These are phyloP conservation scores for Odocoileus virginianus DNA, from an alignment of 2,113 vertebrate species.

Conservation along the genomic window DNA sequence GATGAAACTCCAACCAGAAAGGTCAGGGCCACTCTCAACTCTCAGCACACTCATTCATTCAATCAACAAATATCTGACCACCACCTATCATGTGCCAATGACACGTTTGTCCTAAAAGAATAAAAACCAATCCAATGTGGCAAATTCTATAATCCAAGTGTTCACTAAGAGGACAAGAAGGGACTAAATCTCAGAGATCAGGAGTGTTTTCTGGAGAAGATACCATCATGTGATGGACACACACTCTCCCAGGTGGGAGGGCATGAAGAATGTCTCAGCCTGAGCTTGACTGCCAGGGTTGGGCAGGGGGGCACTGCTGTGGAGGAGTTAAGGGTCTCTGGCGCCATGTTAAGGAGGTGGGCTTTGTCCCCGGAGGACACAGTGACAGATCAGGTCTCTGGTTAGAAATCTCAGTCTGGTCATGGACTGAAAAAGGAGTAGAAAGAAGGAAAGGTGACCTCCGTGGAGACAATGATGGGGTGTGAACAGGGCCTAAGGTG, in stretches of 20 bases:
- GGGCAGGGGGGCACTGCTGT: neutral
- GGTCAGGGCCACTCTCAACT: neutral
- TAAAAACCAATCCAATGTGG: neutral
- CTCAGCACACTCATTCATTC: neutral
- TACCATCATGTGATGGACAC: accelerated
- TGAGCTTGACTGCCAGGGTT: neutral
- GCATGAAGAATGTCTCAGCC: accelerated
- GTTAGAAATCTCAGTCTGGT: neutral
- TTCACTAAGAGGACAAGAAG: neutral
- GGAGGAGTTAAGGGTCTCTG: neutral
- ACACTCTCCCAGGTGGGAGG: neutral
- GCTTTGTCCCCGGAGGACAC: neutral
- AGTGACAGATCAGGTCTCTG: neutral
- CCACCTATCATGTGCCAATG: accelerated
- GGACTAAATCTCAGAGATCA: neutral
- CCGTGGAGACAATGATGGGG: neutral
- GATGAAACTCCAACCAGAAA: neutral
- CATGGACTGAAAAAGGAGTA: neutral
- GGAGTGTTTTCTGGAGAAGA: neutral
- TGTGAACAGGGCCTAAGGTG: neutral
- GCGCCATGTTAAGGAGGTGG: accelerated
- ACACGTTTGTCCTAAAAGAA: neutral
- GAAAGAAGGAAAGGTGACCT: neutral
- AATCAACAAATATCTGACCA: neutral
- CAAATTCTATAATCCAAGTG: neutral